phyloP scores from a whole-genome alignment of 2,888 invertebrate species.

The Cephus pulcher region DNA sequence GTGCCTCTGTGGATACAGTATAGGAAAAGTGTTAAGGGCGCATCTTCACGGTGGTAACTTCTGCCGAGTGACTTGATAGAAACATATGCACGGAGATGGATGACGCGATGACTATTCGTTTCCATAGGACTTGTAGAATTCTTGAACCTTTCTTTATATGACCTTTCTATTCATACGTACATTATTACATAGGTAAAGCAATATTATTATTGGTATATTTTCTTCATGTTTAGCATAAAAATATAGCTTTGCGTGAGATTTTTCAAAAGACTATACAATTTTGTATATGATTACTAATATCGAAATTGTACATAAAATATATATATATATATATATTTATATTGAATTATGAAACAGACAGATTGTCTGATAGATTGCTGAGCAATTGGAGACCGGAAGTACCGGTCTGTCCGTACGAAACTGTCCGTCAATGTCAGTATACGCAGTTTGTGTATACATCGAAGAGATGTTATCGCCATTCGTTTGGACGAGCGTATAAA shows the following conservation, averaged over 20 bases:
- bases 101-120: not conserved
- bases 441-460: not conserved
- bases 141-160: not conserved
- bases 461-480: conserved; percentile 17
- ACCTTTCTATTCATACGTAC: not conserved
- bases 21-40: not conserved
- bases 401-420: not conserved
- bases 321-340: too few relatives aligned
- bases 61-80: not conserved
- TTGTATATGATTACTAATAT: not conserved
- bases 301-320: not conserved
- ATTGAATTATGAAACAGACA: not conserved
- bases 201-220: not conserved
- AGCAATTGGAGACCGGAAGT: not conserved
- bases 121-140: not conserved
- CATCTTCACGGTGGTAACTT: conserved; percentile 5
- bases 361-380: not conserved
- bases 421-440: not conserved
- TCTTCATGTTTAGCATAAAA: not conserved
- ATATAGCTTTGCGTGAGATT: not conserved
- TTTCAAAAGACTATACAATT: not conserved
- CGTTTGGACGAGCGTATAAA: conserved; percentile 13
- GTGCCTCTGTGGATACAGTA: not conserved
- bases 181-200: not conserved
- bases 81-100: not conserved